These are phyloP conservation scores for Exaiptasia diaphana DNA, from an alignment of 64 coral and sea anemone species.

Conservation along the genomic window DNA sequence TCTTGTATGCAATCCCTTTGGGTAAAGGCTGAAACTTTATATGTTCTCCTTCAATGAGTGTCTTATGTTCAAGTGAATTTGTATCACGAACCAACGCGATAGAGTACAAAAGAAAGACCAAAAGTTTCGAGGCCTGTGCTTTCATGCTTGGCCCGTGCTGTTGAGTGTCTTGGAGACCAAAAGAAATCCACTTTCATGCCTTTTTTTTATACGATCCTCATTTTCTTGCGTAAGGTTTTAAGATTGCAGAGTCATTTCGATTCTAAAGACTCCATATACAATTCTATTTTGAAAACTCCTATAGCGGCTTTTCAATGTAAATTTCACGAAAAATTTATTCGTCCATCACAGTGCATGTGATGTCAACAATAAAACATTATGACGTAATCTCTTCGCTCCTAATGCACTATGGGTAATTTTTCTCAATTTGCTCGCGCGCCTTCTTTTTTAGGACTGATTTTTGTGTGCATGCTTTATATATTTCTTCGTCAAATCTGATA, in stretches of 20 bases:
- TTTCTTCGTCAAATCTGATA: no score
- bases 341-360: neutral
- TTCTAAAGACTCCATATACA: no score
- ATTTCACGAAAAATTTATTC: neutral
- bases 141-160: neutral
- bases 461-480: no score
- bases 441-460: no score
- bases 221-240: neutral
- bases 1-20: constrained; percentile 31
- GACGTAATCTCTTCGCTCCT: neutral
- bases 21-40: constrained; percentile 28
- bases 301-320: neutral
- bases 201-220: constrained; percentile 1
- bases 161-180: neutral
- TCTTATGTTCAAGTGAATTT: neutral
- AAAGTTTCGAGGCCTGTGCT: neutral
- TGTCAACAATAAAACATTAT: constrained; percentile 14
- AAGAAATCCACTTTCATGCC: neutral
- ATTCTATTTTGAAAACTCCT: no score
- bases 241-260: neutral
- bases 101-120: neutral
- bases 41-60: constrained; percentile 16
- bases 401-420: constrained; percentile 11
- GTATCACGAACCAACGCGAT: neutral
- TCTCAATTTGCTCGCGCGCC: no score